These are phyloP conservation scores for Phoxinus phoxinus DNA, from an alignment of 2,113 vertebrate genomes.

Conservation along the genomic window DNA sequence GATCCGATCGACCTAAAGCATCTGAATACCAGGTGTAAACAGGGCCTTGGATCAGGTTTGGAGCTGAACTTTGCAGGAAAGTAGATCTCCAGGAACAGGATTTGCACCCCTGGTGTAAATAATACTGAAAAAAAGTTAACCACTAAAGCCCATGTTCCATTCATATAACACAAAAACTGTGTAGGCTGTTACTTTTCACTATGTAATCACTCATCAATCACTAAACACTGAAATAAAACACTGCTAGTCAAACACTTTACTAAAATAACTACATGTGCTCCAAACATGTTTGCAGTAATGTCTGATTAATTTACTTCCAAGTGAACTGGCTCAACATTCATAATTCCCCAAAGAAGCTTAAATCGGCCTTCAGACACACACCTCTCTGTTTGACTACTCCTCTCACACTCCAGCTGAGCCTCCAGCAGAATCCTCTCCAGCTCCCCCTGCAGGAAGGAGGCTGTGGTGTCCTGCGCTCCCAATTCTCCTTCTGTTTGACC, in stretches of 20 bases:
- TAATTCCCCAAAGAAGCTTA: neutral
- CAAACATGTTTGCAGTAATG: neutral
- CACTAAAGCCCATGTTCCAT: neutral
- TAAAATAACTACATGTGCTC: no score
- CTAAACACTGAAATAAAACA: neutral
- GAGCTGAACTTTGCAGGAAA: no score
- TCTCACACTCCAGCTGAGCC: constrained; percentile 77
- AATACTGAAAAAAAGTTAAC: neutral
- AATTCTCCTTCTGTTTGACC: constrained; percentile 2
- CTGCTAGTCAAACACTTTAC: no score
- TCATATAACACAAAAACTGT: neutral
- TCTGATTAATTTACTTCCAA: neutral
- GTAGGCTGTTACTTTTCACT: neutral
- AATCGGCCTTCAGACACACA: neutral
- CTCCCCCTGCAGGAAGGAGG: constrained; percentile 76
- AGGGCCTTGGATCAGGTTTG: no score
- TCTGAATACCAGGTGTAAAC: no score
- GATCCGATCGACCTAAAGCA: no score
- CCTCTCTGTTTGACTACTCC: constrained; percentile 66
- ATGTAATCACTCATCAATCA: neutral
- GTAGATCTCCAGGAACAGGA: no score
- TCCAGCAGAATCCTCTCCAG: constrained; percentile 78
- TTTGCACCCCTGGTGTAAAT: no score
- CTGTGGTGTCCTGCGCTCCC: constrained; percentile 67
- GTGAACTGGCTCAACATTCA: neutral